Percentiles rank a stretch among this genome's conserved stretches.
These are phyloP conservation scores for Meiosimyza platycephala DNA, from an alignment of 2,888 invertebrate species.

Conservation along the genomic window DNA sequence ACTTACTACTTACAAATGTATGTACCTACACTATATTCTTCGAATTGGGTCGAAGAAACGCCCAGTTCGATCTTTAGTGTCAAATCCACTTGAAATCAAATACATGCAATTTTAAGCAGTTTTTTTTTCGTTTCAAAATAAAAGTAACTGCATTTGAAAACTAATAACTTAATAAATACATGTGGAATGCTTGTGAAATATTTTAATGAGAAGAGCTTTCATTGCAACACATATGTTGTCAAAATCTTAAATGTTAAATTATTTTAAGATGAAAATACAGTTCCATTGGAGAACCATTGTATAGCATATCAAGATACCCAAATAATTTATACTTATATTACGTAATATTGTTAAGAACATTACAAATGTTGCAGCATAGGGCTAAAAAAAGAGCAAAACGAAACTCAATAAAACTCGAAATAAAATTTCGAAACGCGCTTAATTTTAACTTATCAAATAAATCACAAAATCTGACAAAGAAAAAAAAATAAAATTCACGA, in stretches of 20 bases:
- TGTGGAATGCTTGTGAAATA: no score
- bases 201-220: no score
- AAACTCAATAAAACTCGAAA: background rate
- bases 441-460: background rate
- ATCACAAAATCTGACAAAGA: background rate
- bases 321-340: slow-evolving; percentile 14
- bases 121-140: no score
- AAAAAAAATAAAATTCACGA: slow-evolving; percentile 25
- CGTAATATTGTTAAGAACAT: slow-evolving; percentile 14
- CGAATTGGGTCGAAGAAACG: no score
- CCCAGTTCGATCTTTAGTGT: no score
- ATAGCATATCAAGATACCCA: slow-evolving; percentile 36
- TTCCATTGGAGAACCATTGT: slow-evolving; percentile 32
- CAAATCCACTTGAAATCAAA: no score
- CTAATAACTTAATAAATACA: no score
- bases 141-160: no score
- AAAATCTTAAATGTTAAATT: background rate
- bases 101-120: no score
- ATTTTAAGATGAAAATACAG: background rate
- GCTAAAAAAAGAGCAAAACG: slow-evolving; percentile 27
- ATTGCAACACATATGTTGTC: background rate
- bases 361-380: slow-evolving; percentile 4
- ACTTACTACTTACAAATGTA: no score
- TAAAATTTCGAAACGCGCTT: slow-evolving; percentile 6
- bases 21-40: no score